Percentiles rank a stretch among this genome's conserved stretches.
Conservation (phyloP, 2,797 vertebrate genomes). For the Pantherophis alleghaniensis region DNA sequence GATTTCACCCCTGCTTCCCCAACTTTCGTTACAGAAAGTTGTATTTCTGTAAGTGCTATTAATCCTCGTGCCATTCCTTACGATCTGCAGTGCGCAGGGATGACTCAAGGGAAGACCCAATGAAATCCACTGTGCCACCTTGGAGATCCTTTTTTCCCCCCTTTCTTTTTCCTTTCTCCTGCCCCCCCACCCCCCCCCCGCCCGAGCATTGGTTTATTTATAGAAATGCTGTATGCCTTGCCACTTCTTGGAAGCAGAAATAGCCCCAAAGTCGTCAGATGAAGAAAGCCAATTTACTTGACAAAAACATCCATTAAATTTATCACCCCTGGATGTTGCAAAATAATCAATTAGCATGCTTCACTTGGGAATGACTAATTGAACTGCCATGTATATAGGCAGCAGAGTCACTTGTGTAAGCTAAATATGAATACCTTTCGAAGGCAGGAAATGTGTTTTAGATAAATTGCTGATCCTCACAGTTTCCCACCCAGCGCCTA, state of each 20-base stretch:
- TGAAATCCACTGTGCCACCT: conserved; percentile 55
- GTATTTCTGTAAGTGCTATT: conserved; percentile 44
- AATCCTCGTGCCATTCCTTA: conserved; percentile 51
- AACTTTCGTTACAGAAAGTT: conserved; percentile 22
- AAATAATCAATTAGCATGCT: conserved; percentile 69
- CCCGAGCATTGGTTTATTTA: conserved; percentile 62
- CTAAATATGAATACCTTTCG: conserved; percentile 50
- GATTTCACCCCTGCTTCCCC: not conserved
- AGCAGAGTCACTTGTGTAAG: conserved; percentile 53
- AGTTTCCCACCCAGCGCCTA: conserved; percentile 19
- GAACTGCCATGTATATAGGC: conserved; percentile 59
- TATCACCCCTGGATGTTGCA: conserved; percentile 60
- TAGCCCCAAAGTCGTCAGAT: conserved; percentile 64
- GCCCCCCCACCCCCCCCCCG: accelerated
- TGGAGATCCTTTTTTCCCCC: not conserved
- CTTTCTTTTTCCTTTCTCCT: conserved; percentile 12
- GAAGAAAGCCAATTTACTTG: conserved; percentile 68
- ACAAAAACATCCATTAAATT: conserved; percentile 70
- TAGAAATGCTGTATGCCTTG: conserved; percentile 48
- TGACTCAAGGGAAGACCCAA: conserved; percentile 59
- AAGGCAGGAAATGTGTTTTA: conserved; percentile 43
- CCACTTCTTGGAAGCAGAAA: conserved; percentile 58
- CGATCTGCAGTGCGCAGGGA: conserved; percentile 64
- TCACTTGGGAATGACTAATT: conserved; percentile 67
- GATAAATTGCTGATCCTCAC: conserved; percentile 48